phyloP scores from a whole-genome alignment of 2,113 vertebrate genomes.

The Corynorhinus townsendii region DNA sequence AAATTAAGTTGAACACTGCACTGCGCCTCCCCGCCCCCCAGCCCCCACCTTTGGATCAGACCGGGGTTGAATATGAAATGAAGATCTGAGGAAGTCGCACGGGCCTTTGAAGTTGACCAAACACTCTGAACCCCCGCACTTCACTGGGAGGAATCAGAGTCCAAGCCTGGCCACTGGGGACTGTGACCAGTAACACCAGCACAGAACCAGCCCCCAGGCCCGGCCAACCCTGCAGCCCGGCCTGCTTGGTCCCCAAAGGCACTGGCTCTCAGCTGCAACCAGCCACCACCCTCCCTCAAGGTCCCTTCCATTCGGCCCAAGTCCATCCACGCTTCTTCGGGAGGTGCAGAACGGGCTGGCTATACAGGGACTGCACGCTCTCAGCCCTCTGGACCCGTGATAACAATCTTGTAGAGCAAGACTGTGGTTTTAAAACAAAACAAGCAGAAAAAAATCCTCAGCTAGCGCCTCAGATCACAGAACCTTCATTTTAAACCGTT shows the following conservation, averaged over 20 bases:
- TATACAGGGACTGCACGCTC: neutral
- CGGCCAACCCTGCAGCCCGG: neutral
- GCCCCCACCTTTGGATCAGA: neutral
- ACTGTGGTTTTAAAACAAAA: constrained; percentile 57
- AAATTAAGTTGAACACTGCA: constrained; percentile 34
- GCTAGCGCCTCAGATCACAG: neutral
- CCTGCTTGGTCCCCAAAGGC: neutral
- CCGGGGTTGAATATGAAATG: constrained; percentile 37
- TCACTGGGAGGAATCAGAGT: neutral
- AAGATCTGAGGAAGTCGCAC: constrained; percentile 37
- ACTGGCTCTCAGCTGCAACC: neutral
- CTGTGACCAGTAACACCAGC: neutral
- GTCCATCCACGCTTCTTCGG: neutral
- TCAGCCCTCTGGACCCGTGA: neutral
- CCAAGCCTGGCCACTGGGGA: neutral
- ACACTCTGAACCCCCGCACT: neutral
- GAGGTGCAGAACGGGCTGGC: neutral
- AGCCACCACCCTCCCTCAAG: neutral
- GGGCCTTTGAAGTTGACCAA: constrained; percentile 51
- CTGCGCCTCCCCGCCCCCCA: neutral
- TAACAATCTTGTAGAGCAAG: constrained; percentile 16
- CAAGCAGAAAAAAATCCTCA: constrained; percentile 35
- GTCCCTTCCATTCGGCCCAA: neutral
- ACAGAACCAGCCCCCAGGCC: neutral
- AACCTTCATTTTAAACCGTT: constrained; percentile 49